Percentiles rank a stretch among this genome's conserved stretches.
Evolutionary conservation across 2,888 invertebrate genomes (phyloP).

Genomic region (Cerceris rybyensis): DNA sequence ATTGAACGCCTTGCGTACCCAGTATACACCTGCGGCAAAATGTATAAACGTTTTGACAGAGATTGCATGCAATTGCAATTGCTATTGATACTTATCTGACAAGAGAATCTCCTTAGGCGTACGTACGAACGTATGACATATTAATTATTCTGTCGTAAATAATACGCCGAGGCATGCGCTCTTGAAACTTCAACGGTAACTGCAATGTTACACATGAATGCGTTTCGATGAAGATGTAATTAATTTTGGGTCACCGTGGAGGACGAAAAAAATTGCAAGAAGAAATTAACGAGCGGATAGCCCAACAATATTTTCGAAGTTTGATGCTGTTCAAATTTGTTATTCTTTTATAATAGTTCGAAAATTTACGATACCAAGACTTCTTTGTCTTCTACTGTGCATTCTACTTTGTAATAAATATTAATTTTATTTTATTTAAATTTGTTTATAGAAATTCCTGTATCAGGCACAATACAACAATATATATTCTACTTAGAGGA

Average conservation of each 20-base stretch:
- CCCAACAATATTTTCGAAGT: no score
- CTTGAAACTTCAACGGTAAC: not conserved
- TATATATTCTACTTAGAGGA: no score
- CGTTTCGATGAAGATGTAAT: not conserved
- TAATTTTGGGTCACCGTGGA: constrained; percentile 1
- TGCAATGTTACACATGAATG: not conserved
- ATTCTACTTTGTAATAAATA: no score
- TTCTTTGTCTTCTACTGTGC: no score
- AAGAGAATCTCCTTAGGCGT: not conserved
- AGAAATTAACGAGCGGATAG: not conserved
- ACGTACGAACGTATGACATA: constrained; percentile 2
- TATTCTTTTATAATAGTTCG: no score
- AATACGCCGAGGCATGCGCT: not conserved
- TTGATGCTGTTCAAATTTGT: no score
- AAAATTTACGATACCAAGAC: no score
- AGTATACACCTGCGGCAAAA: not conserved
- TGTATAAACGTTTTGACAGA: constrained; percentile 13
- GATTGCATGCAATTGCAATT: constrained; percentile 12
- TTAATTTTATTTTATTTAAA: no score
- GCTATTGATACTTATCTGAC: not conserved
- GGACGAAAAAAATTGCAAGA: not conserved
- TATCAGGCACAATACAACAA: no score
- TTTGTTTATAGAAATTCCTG: no score
- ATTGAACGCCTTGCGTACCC: not conserved
- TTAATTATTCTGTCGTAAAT: constrained; percentile 15